phyloP scores from a whole-genome alignment of 2,797 vertebrate species.

The Erithacus rubecula region DNA sequence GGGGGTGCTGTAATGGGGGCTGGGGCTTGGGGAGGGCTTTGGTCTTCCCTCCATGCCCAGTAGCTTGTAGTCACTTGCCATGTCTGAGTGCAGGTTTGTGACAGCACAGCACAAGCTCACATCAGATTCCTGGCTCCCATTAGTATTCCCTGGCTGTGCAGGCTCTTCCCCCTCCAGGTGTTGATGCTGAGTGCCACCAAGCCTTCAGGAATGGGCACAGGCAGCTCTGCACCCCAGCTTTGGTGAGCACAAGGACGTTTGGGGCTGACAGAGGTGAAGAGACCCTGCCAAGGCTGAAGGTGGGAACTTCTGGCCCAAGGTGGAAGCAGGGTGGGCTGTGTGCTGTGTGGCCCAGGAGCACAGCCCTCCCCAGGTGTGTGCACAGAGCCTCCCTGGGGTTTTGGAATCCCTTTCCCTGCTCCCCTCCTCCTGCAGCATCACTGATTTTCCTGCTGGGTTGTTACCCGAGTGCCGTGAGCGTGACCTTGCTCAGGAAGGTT shows the following conservation, averaged over 20 bases:
- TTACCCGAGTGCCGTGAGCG: background rate
- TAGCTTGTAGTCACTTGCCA: rapidly evolving
- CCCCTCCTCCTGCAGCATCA: rapidly evolving
- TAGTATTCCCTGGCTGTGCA: background rate
- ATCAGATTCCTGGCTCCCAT: background rate
- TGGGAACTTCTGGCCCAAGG: background rate
- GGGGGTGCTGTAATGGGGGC: background rate
- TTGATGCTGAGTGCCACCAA: background rate
- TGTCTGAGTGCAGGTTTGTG: background rate
- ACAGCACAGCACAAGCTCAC: background rate
- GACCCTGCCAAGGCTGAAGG: background rate
- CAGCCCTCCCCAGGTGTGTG: background rate
- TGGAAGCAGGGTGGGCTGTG: rapidly evolving
- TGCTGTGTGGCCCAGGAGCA: rapidly evolving
- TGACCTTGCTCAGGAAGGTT: constrained; percentile 31
- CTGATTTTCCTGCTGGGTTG: rapidly evolving
- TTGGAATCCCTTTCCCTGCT: background rate
- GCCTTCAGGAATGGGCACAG: rapidly evolving
- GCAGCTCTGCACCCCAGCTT: background rate
- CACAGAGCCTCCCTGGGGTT: rapidly evolving
- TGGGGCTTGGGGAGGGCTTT: background rate
- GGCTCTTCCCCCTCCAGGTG: background rate
- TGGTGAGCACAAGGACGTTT: rapidly evolving
- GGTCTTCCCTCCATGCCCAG: rapidly evolving
- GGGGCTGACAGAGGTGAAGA: rapidly evolving